Evolutionary conservation across 1,140 invertebrate species (phyloP).

Genomic region (Heliconius melpomene): DNA sequence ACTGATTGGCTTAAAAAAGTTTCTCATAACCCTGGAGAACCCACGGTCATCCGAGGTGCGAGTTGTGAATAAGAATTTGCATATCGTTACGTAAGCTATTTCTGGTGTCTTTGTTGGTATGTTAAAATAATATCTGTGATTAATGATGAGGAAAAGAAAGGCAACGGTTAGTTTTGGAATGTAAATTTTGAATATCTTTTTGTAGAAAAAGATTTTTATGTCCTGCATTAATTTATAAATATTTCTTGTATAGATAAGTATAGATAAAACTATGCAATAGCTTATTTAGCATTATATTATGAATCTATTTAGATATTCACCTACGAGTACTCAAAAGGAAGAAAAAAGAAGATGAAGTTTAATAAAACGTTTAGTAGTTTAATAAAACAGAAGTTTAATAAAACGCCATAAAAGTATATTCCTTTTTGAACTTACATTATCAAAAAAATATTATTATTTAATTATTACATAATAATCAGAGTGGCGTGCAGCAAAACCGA

Average conservation of each 20-base stretch:
- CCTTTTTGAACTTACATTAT: background rate
- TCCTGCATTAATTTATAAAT: too few relatives aligned
- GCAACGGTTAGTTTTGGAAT: conserved; percentile 7
- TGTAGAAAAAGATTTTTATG: too few relatives aligned
- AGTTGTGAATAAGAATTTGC: conserved; percentile 50
- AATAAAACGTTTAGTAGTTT: too few relatives aligned
- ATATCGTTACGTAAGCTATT: conserved; percentile 50
- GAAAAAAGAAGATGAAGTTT: too few relatives aligned
- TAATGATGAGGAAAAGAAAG: conserved; percentile 20
- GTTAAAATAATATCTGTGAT: conserved; percentile 20
- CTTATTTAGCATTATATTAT: too few relatives aligned
- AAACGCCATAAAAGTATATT: too few relatives aligned
- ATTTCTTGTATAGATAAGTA: too few relatives aligned
- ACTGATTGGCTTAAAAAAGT: conserved; percentile 64
- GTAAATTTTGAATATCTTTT: background rate
- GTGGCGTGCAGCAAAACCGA: conserved; percentile 47
- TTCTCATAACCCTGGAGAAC: conserved; percentile 56
- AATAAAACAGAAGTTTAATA: too few relatives aligned
- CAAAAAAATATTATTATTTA: background rate
- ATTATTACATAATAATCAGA: conserved; percentile 41
- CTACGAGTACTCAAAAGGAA: too few relatives aligned
- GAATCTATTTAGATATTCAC: too few relatives aligned
- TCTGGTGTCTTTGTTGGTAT: conserved; percentile 38
- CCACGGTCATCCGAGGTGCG: conserved; percentile 56
- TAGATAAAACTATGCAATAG: too few relatives aligned